Percentiles rank a stretch among this genome's conserved stretches.
phyloP scores from a whole-genome alignment of 2,113 vertebrate species.

The Siphamia tubifer region DNA sequence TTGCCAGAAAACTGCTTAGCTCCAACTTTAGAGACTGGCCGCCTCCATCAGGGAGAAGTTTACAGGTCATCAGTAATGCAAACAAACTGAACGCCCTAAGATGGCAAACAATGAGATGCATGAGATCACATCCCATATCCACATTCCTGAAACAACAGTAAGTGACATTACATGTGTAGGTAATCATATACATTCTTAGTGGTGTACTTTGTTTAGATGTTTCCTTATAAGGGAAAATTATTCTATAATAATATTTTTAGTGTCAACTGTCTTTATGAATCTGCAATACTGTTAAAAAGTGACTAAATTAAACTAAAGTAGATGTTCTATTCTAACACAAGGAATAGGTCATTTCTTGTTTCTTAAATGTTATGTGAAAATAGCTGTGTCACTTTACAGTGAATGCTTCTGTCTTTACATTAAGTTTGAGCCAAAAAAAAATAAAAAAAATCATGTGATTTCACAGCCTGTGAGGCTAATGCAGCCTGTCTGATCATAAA shows the following conservation, averaged over 20 bases:
- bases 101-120: too few relatives aligned
- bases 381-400: not conserved
- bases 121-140: too few relatives aligned
- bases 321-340: not conserved
- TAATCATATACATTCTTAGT: too few relatives aligned
- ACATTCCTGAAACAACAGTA: too few relatives aligned
- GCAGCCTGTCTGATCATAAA: constrained; percentile 41
- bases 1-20: not conserved
- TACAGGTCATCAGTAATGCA: too few relatives aligned
- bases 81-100: too few relatives aligned
- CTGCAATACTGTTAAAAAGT: not conserved
- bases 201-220: not conserved
- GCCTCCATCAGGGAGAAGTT: too few relatives aligned
- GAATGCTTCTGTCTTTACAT: not conserved
- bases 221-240: too few relatives aligned
- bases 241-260: too few relatives aligned
- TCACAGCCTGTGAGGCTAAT: constrained; percentile 13
- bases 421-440: not conserved
- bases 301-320: not conserved
- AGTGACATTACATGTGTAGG: too few relatives aligned
- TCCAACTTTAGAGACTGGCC: not conserved
- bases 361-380: not conserved
- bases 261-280: not conserved
- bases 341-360: not conserved
- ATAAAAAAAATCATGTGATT: constrained; percentile 1